phyloP scores from a whole-genome alignment of 2,113 vertebrate genomes.

The Callospermophilus lateralis region DNA sequence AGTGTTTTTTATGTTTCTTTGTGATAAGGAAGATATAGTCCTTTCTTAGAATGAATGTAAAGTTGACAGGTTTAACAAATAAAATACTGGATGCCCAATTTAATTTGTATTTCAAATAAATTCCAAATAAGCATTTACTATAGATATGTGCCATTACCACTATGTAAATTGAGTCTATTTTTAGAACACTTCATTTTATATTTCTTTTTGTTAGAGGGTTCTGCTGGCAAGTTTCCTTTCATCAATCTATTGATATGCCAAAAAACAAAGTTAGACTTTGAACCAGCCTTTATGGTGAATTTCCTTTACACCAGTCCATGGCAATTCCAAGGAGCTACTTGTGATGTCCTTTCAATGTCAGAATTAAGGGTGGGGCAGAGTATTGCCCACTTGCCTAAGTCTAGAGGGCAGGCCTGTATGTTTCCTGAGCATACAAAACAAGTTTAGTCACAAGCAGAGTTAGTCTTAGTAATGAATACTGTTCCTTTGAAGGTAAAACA shows the following conservation, averaged over 20 bases:
- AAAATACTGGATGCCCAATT: neutral
- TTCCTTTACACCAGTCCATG: neutral
- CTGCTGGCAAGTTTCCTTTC: neutral
- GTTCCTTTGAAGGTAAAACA: neutral
- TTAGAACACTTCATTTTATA: conserved; percentile 17
- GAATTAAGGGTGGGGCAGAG: neutral
- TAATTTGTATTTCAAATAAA: conserved; percentile 47
- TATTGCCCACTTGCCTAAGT: neutral
- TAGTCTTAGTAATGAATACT: neutral
- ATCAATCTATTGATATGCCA: neutral
- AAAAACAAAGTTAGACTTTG: conserved; percentile 6
- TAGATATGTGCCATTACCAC: neutral
- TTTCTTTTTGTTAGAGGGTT: neutral
- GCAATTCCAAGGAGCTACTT: neutral
- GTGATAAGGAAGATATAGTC: conserved; percentile 5
- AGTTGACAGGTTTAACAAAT: neutral
- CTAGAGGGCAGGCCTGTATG: neutral
- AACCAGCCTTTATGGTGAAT: neutral
- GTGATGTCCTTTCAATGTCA: conserved; percentile 32
- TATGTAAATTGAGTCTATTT: neutral
- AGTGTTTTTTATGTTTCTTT: neutral
- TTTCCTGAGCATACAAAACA: neutral
- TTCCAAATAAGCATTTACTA: neutral
- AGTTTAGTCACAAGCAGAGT: neutral
- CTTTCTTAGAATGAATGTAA: neutral